Evolutionary conservation across 2,888 invertebrate genomes (phyloP).

Genomic region (Trachelus troglodyta): DNA sequence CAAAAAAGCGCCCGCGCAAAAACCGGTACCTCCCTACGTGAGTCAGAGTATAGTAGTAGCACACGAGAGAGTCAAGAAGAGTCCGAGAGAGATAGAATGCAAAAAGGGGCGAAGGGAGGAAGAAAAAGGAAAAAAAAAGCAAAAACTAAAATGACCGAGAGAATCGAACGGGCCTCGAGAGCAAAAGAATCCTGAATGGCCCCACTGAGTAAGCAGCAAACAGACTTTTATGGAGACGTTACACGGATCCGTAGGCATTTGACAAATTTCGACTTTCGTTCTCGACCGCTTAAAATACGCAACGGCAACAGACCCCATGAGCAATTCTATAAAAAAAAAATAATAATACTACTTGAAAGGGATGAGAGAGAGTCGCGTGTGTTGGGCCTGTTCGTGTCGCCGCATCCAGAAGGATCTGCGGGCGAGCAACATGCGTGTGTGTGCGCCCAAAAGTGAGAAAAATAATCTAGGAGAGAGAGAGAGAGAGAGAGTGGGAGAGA

Average conservation of each 20-base stretch:
- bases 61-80: constrained; percentile 9
- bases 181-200: constrained; percentile 7
- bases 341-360: no score
- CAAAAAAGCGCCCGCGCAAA: constrained; percentile 11
- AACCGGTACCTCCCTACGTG: constrained; percentile 28
- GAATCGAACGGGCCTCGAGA: constrained; percentile 24
- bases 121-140: constrained; percentile 3
- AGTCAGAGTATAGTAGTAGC: constrained; percentile 17
- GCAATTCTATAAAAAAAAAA: no score
- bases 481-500: background rate
- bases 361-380: background rate
- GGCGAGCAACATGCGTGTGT: background rate
- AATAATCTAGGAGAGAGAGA: background rate
- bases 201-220: constrained; percentile 15
- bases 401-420: background rate
- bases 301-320: no score
- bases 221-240: constrained; percentile 51
- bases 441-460: background rate
- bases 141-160: constrained; percentile 20
- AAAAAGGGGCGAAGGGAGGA: constrained; percentile 1
- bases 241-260: constrained; percentile 46
- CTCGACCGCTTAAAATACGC: background rate
- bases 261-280: constrained; percentile 55
- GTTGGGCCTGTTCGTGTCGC: background rate
- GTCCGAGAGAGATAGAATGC: constrained; percentile 18